Percentiles rank a stretch among this genome's conserved stretches.
phyloP scores from a whole-genome alignment of 1,140 invertebrate genomes.

The Mizuhopecten yessoensis region DNA sequence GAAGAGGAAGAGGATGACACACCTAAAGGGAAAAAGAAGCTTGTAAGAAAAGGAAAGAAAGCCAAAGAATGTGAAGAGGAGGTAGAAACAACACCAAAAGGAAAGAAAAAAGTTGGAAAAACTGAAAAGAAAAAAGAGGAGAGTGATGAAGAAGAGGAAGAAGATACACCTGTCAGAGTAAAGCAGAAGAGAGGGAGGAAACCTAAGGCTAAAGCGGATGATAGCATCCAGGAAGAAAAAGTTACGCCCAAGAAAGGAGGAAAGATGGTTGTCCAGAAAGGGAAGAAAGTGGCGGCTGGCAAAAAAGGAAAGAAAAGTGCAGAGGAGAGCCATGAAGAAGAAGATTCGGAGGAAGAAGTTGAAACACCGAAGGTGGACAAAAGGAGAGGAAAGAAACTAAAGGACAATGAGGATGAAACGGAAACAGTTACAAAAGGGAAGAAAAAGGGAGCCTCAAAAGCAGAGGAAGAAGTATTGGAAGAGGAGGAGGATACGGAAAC shows the following conservation, averaged over 20 bases:
- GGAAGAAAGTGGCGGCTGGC: not conserved
- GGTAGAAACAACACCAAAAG: constrained; percentile 57
- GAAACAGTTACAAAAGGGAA: not conserved
- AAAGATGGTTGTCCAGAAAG: not conserved
- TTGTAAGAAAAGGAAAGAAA: constrained; percentile 55
- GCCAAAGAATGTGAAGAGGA: constrained; percentile 55
- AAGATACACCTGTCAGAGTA: constrained; percentile 54
- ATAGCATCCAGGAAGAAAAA: constrained; percentile 42
- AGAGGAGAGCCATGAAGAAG: not conserved
- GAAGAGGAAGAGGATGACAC: constrained; percentile 10
- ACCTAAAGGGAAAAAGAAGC: constrained; percentile 29
- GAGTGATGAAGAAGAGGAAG: constrained; percentile 56
- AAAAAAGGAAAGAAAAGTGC: not conserved
- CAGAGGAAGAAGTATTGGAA: not conserved
- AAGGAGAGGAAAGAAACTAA: not conserved
- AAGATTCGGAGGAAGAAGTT: not conserved
- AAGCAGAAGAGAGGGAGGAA: constrained; percentile 54
- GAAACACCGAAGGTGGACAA: not conserved
- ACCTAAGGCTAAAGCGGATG: constrained; percentile 52
- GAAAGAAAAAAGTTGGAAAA: constrained; percentile 53
- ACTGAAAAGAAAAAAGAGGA: constrained; percentile 51
- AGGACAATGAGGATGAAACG: not conserved
- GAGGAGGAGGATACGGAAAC: constrained; percentile 42
- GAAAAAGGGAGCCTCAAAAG: constrained; percentile 20
- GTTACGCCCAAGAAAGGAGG: not conserved